Evolutionary conservation across 2,888 invertebrate species (phyloP).

Genomic region (Polymixis lichenea): DNA sequence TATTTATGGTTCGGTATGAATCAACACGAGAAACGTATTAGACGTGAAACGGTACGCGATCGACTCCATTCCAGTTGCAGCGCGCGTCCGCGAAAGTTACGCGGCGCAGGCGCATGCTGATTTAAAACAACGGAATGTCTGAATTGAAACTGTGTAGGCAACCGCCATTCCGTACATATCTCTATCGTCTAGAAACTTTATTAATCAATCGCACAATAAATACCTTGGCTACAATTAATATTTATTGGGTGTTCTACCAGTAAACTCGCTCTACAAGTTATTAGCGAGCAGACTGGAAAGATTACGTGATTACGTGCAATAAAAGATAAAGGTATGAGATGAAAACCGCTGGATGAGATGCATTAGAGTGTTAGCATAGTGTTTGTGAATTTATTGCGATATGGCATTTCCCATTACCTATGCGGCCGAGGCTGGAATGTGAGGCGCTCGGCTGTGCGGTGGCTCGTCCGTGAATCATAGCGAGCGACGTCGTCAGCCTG

Average conservation of each 20-base stretch:
- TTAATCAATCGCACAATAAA: conserved; percentile 59
- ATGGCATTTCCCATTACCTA: conserved; percentile 87
- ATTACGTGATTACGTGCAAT: conserved; percentile 48
- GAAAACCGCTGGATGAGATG: conserved; percentile 68
- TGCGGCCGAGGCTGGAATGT: conserved; percentile 83
- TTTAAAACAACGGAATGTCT: conserved; percentile 80
- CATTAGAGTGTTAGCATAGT: conserved; percentile 74
- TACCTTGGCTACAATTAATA: conserved; percentile 56
- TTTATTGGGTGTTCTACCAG: conserved; percentile 45
- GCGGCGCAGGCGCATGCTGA: conserved; percentile 77
- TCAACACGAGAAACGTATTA: conserved; percentile 72
- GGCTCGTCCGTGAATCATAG: conserved; percentile 81
- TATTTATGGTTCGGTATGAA: conserved; percentile 74
- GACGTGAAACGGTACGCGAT: conserved; percentile 77
- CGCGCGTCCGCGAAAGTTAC: conserved; percentile 80
- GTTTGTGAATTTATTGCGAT: conserved; percentile 81
- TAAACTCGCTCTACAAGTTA: conserved; percentile 51
- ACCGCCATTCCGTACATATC: conserved; percentile 57
- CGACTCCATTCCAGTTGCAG: conserved; percentile 75
- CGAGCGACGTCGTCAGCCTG: conserved; percentile 69
- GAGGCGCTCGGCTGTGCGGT: conserved; percentile 71
- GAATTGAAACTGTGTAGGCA: conserved; percentile 65
- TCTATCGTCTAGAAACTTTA: conserved; percentile 51
- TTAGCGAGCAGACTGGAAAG: conserved; percentile 34
- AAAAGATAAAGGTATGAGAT: conserved; percentile 62